Conservation (phyloP, 2,113 vertebrate species). For the pig (Sus scrofa) region DNA sequence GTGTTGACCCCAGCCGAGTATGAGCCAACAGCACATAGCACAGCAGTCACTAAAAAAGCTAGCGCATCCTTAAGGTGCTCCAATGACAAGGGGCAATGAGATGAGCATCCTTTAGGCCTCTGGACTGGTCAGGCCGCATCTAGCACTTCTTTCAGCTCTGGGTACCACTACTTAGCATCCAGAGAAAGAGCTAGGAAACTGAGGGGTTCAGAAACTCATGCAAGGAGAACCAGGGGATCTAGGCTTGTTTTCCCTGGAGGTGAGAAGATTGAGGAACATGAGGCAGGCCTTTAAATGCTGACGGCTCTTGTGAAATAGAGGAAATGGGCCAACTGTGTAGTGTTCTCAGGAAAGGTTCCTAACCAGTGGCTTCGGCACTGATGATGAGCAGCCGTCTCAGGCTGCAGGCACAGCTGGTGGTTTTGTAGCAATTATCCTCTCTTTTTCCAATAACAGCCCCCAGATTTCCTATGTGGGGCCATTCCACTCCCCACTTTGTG, state of each 20-base stretch:
- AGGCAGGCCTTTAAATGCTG: background rate
- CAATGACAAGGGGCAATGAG: background rate
- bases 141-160: background rate
- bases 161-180: background rate
- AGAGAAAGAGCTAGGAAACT: conserved; percentile 1
- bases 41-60: background rate
- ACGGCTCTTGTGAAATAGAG: background rate
- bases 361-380: background rate
- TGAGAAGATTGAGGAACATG: background rate
- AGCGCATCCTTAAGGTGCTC: too few relatives aligned
- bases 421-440: background rate
- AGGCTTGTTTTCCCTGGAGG: background rate
- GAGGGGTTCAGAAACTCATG: background rate
- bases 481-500: background rate
- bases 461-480: background rate
- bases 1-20: background rate
- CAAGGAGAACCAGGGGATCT: background rate
- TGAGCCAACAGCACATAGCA: background rate
- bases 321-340: background rate
- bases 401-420: background rate
- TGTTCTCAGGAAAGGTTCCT: background rate
- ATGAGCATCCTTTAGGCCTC: background rate
- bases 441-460: background rate
- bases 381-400: background rate
- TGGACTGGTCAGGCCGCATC: background rate